These are phyloP conservation scores for Tokudaia tokunoshimensis DNA, from an alignment of 2,797 vertebrate species.

Conservation along the genomic window DNA sequence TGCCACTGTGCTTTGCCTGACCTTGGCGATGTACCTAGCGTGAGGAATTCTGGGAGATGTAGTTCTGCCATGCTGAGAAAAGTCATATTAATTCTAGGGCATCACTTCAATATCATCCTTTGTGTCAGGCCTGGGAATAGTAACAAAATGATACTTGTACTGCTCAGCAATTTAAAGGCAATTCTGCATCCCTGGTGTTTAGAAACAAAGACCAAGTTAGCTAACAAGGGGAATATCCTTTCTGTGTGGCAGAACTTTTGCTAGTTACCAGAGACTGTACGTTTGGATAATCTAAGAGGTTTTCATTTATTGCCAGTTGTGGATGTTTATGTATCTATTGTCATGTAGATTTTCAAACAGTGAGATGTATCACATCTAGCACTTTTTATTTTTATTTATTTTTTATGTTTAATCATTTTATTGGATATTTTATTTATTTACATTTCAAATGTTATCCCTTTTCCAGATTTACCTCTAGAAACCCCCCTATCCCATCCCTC, in stretches of 20 bases:
- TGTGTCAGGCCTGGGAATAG: background rate
- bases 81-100: background rate
- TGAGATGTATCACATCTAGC: background rate
- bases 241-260: background rate
- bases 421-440: too few relatives aligned
- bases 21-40: background rate
- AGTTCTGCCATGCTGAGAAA: background rate
- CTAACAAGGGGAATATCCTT: background rate
- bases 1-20: rapidly evolving
- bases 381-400: background rate
- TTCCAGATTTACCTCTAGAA: too few relatives aligned
- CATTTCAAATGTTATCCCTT: too few relatives aligned
- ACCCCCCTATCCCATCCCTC: too few relatives aligned
- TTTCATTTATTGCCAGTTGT: constrained; percentile 23
- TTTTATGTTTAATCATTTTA: too few relatives aligned
- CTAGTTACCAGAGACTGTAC: rapidly evolving
- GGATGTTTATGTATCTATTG: background rate
- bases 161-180: background rate
- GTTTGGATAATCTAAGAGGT: background rate
- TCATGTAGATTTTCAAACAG: background rate
- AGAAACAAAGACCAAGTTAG: background rate
- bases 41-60: background rate
- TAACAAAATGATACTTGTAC: background rate
- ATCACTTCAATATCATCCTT: background rate
- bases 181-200: background rate